Evolutionary conservation across 2,113 vertebrate genomes (phyloP).

Genomic region (Grallaria varia): DNA sequence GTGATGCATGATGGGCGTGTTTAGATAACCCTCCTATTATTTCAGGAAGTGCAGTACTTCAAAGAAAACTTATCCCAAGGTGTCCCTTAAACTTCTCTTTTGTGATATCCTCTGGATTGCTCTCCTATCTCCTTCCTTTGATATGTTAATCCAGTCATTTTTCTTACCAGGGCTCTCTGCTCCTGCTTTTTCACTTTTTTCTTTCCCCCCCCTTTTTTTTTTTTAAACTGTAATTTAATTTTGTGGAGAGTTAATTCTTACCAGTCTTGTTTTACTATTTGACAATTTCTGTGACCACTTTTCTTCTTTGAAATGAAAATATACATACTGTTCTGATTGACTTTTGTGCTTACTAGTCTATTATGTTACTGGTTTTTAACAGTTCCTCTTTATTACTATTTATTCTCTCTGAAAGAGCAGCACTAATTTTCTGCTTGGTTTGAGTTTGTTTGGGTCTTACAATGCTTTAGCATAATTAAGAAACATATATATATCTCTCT

Average conservation of each 20-base stretch:
- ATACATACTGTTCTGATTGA: background rate
- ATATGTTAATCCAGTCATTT: conserved; percentile 63
- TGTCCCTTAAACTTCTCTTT: conserved; percentile 62
- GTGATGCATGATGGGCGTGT: conserved; percentile 27
- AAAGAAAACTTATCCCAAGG: conserved; percentile 60
- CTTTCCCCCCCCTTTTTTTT: background rate
- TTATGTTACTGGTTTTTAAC: background rate
- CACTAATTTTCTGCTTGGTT: background rate
- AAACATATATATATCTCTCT: background rate
- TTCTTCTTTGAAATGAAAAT: background rate
- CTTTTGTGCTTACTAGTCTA: background rate
- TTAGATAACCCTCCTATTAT: conserved; percentile 56
- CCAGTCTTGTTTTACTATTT: background rate
- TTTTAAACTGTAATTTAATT: conserved; percentile 48
- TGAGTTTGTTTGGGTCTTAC: background rate
- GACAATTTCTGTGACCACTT: conserved; percentile 2
- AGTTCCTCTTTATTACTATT: background rate
- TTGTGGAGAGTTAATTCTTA: conserved; percentile 50
- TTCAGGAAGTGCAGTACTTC: conserved; percentile 49
- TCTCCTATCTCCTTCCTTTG: conserved; percentile 60
- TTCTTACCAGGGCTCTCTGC: conserved; percentile 27
- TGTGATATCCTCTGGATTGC: conserved; percentile 51
- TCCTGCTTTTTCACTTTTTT: background rate
- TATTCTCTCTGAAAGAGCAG: background rate
- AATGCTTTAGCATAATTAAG: background rate